Evolutionary conservation across 2,888 invertebrate species (phyloP), one percentile per base, ranked within the genome.

Genomic region (Chelonus formosanus): DNA sequence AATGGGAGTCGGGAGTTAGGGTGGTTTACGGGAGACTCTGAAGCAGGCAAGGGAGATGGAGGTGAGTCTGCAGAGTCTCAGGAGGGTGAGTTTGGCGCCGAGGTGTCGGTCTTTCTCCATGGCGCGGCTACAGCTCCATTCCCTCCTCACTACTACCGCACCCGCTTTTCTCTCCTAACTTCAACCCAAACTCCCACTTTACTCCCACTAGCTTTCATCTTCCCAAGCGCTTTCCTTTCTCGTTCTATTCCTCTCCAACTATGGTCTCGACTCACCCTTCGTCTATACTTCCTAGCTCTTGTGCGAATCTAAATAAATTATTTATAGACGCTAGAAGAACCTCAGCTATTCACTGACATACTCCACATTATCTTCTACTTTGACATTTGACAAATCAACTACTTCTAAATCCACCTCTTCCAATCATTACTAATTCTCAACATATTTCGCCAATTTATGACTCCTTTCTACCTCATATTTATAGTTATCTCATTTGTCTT

Each of bases 51-150:
- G 70, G 73, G 70, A 76, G 78, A 73, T 74, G 78, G 81, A 82
- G 81, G 82, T 81, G 83, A 82, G 83, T 81, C 81, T 82, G 81
- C 78, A 77, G 78, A 78, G 82, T 79, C 82, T 80, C 78, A 74
- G 81, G 80, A 78, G 84, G 82, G 80, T 83, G 84, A 80, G 84
- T 81, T 78, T 78, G 84, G 84, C 84, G 84, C 84, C 84, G 78
- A 83, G 83, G 84, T 84, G 84, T 83, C 84, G 83, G 77, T 77
- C 78, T 78, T 78, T 77, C 80, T 77, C 77, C 74, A 68, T 67
- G 67, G 61, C 68, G 54, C 65, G 58, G 63, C 66, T 69, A 71
- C 63, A 71, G 67, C 70, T 70, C 69, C 65, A 71, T 70, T 72
- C 67, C 67, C 61, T 68, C 63, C 59, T 68, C 50, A 63, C 48